These are phyloP conservation scores for Eristalinus sepulchralis DNA, from an alignment of 2,888 invertebrate genomes.

Conservation along the genomic window DNA sequence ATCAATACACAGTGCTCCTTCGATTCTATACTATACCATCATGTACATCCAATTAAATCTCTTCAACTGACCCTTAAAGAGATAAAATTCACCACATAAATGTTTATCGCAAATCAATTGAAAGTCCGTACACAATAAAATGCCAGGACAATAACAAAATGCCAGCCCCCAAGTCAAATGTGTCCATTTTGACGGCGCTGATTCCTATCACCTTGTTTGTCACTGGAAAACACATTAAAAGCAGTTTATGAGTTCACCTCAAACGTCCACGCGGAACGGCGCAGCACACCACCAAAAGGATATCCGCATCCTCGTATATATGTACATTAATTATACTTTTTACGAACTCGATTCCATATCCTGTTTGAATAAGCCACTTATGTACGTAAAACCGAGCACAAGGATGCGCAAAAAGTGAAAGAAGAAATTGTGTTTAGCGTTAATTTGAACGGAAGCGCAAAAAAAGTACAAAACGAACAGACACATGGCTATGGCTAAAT, in stretches of 20 bases:
- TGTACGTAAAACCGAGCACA: background rate
- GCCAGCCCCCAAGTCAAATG: background rate
- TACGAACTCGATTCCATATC: background rate
- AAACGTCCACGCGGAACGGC: background rate
- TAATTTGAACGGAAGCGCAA: conserved; percentile 1
- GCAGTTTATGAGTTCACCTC: conserved; percentile 15
- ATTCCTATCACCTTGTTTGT: conserved; percentile 8
- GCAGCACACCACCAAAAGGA: background rate
- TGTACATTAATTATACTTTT: background rate
- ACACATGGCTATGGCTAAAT: background rate
- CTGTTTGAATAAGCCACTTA: background rate
- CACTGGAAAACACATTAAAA: conserved; percentile 19
- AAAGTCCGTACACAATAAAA: conserved; percentile 21
- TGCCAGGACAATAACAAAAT: conserved; percentile 4
- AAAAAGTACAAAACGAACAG: background rate
- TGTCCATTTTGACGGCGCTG: background rate
- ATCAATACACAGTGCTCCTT: too few relatives aligned
- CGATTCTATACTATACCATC: too few relatives aligned
- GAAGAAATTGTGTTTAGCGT: conserved; percentile 8
- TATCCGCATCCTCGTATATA: background rate
- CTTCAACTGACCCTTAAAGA: background rate
- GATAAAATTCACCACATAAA: background rate
- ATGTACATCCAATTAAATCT: background rate
- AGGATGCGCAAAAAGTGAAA: background rate
- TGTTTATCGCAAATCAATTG: conserved; percentile 19